Base-by-base conservation (phyloP, 2,113 vertebrate genomes). In the Tangachromis dhanisi region DNA sequence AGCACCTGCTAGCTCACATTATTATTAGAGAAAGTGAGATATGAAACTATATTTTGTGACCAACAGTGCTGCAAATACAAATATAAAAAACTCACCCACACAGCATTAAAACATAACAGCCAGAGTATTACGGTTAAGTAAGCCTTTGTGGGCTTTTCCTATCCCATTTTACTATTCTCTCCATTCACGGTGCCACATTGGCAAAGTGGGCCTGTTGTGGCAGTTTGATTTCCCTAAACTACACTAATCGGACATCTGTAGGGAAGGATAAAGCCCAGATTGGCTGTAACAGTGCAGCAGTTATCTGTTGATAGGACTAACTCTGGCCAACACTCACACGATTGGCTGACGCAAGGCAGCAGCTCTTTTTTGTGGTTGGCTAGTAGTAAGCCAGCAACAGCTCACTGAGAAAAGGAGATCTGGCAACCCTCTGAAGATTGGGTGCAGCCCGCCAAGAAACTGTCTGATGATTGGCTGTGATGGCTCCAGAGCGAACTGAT, bases 201-300 rank as follows among this genome's bases (percentile, higher is more conserved):
- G 92, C 94, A 95, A 5, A 21, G 79, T 8, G 40, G 57, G 49
- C 87, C 89, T 91, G 94, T 89, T 89, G 92, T 89, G 89, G 90
- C 90, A 51, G 86, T 88, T 95, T 86, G 83, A 93, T 94, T 91
- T 95, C 94, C 93, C 91, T 93, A 93, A 95, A 96, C 93, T 93
- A 91, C 94, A 94, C 89, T 95, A 96, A 96, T 95, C 94, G 38
- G 92, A 94, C 96, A 95, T 96, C 95, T 96, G 95, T 92, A 90
- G 94, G 93, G 95, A 94, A 89, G 93, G 95, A 96, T 95, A 96
- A 96, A 93, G 90, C 92, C 91, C 91, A 92, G 92, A 94, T 92
- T 95, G 94, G 93, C 93, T 85, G 91, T 83, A 81, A 87, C 89
- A 63, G 59, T 47, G 81, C 90, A 88, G 89, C 90, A 85, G 93